Evolutionary conservation across 2,888 invertebrate species (phyloP).

Genomic region (Epiblema foenella): DNA sequence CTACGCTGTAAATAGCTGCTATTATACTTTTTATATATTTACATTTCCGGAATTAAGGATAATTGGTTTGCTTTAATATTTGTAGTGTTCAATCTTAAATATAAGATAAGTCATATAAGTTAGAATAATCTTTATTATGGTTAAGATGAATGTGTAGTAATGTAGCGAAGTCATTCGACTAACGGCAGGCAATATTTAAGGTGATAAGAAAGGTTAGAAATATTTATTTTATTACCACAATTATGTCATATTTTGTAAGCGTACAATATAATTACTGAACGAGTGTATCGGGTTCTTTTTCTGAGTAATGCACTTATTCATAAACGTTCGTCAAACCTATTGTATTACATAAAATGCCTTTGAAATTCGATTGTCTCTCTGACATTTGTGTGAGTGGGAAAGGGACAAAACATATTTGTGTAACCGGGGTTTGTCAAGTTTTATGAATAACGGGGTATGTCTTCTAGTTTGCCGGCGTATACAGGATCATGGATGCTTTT

Average conservation of each 20-base stretch:
- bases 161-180: constrained; percentile 49
- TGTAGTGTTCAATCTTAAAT: constrained; percentile 57
- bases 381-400: too few relatives aligned
- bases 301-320: neutral
- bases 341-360: neutral
- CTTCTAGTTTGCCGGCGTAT: neutral
- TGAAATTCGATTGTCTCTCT: neutral
- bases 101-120: constrained; percentile 46
- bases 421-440: too few relatives aligned
- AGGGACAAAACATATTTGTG: too few relatives aligned
- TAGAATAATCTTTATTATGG: constrained; percentile 51
- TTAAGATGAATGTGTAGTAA: constrained; percentile 54
- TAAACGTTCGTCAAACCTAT: neutral
- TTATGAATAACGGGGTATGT: too few relatives aligned
- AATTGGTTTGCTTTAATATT: constrained; percentile 73
- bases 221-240: constrained; percentile 54
- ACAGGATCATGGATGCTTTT: neutral
- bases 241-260: constrained; percentile 44
- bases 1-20: constrained; percentile 63
- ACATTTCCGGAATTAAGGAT: constrained; percentile 77
- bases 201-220: constrained; percentile 58
- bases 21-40: constrained; percentile 59
- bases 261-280: constrained; percentile 27
- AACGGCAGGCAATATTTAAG: constrained; percentile 55
- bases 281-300: constrained; percentile 23